Evolutionary conservation across 2,113 vertebrate species (phyloP), one percentile per base, ranked within the genome.

Genomic region (Vulpes lagopus): DNA sequence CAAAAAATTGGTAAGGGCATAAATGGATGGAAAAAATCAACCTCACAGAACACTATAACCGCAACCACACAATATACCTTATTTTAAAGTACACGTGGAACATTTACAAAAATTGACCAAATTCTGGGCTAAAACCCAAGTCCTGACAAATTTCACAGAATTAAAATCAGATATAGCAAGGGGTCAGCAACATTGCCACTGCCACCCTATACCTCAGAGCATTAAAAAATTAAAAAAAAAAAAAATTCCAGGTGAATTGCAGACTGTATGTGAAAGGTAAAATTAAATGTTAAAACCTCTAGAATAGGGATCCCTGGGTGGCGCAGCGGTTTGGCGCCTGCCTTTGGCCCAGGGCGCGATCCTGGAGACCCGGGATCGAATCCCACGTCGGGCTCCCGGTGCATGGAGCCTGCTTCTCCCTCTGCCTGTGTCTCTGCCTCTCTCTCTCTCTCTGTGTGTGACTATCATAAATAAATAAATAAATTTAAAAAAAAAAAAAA

Each of bases 211-310:
- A 35, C n/a, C 43, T 92, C 51, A 80, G 14, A 16, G 20, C 23
- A 35, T 27, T 17, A 6, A 43, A 43, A 43, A 38, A 38, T 38
- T 38, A 1, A 38, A 12, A 16, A 25, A 32, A 53, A 49, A 51
- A 65, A 79, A 57, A 79, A 25, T 69, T 69, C 22, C 85, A 69
- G 49, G 67, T 82, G 7, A 69, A 87, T 5, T 57, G 8, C 55
- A 92, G 49, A 86, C 17, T 88, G 23, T 3, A 84, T 23, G 30
- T 73, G 49, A 91, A 96, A 89, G 23, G 4, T 22, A 93, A 88
- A 95, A 71, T 57, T 87, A 79, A 92, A 82, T 78, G 23, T 90
- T 30, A 80, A 73, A 88, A 55, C 30, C 53, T 84, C 78, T 16
- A 78, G 23, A 90, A 49, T 4, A 83, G n/a, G n/a, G n/a, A n/a